phyloP scores from a whole-genome alignment of 2,888 invertebrate genomes.

The Protodeltote pygarga region DNA sequence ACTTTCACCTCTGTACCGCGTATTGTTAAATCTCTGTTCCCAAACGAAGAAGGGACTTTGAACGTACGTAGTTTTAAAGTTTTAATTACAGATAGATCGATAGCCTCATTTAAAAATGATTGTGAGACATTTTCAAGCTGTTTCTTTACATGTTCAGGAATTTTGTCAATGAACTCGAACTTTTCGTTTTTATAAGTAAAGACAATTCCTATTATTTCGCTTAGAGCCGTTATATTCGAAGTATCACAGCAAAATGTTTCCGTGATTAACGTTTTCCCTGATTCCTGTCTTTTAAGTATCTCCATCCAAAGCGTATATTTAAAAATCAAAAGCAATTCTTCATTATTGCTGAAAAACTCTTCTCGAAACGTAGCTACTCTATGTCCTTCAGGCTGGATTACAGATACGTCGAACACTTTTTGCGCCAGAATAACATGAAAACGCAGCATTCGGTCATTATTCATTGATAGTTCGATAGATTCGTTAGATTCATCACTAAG shows the following conservation, averaged over 20 bases:
- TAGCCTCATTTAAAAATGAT: conserved; percentile 5
- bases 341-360: conserved; percentile 10
- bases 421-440: conserved; percentile 30
- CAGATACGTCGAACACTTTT: conserved; percentile 17
- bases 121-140: conserved; percentile 8
- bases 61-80: conserved; percentile 5
- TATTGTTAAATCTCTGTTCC: conserved; percentile 29
- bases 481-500: conserved; percentile 1
- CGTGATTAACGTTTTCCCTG: neutral
- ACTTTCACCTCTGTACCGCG: conserved; percentile 5
- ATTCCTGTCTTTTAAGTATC: conserved; percentile 10
- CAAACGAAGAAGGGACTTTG: conserved; percentile 27
- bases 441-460: conserved; percentile 17
- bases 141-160: neutral
- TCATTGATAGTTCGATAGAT: conserved; percentile 16
- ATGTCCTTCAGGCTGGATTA: conserved; percentile 1
- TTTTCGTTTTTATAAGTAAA: conserved; percentile 9
- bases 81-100: conserved; percentile 2
- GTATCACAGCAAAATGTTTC: neutral
- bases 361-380: conserved; percentile 17
- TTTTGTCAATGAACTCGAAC: conserved; percentile 14
- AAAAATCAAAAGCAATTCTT: conserved; percentile 9
- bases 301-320: conserved; percentile 11
- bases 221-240: neutral
- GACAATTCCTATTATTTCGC: conserved; percentile 4